Evolutionary conservation across 2,888 invertebrate species (phyloP).

Genomic region (Nephrotoma flavescens): DNA sequence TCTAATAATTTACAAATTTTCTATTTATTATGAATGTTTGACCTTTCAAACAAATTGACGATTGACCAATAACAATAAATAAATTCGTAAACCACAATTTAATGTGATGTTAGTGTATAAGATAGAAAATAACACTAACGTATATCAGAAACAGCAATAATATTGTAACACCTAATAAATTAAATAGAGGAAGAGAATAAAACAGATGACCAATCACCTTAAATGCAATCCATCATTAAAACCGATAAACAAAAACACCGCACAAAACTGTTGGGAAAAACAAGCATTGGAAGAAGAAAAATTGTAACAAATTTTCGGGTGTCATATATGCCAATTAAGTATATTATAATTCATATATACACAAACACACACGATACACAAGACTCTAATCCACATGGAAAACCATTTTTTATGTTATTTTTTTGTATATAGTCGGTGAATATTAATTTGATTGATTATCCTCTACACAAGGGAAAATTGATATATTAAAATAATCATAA

Average conservation of each 20-base stretch:
- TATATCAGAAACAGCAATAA: neutral
- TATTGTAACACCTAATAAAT: neutral
- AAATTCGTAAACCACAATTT: neutral
- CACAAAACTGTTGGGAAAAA: neutral
- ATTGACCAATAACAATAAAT: neutral
- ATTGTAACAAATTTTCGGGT: neutral
- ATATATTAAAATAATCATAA: neutral
- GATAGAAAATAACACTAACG: neutral
- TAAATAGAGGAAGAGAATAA: neutral
- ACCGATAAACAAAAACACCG: neutral
- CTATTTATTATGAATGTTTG: neutral
- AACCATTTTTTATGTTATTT: neutral
- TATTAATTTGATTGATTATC: neutral
- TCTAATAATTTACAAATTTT: no score
- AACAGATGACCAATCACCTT: neutral
- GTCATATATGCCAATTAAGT: neutral
- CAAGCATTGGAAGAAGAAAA: neutral
- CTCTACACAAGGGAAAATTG: neutral
- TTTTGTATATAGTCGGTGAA: neutral
- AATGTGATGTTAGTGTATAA: neutral
- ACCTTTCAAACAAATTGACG: neutral
- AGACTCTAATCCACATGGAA: neutral
- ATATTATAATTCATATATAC: neutral
- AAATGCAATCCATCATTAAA: neutral
- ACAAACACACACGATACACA: neutral